Evolutionary conservation across 2,113 vertebrate species (phyloP), one percentile per base, ranked within the genome.

Genomic region (Leucoraja erinaceus): DNA sequence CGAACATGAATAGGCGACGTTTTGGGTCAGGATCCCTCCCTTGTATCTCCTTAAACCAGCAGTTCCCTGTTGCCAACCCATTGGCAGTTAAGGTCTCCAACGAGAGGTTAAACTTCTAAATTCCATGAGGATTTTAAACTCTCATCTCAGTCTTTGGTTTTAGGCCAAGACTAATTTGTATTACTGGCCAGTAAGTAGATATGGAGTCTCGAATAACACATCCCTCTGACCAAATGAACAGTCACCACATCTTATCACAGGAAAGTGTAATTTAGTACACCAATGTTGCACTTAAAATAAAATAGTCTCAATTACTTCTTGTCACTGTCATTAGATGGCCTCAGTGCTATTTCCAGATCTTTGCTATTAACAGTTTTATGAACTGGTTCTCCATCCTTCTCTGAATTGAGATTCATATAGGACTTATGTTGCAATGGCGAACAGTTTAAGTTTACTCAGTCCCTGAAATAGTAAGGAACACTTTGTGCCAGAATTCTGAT

Each of bases 391-490:
- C 28, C 81, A 59, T 25, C 56, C 25, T 84, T 61, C 28, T 86
- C 25, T 83, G 79, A 83, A 83, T 56, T 83, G 79, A 59, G 54
- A 86, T 86, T 86, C 25, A 12, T 86, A 61, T 28, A 86, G 54
- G 54, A 84, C 54, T 61, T 86, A 86, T 61, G 56, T 86, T 86
- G 81, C 28, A 86, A 59, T 84, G 81, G 10, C n/a, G 56, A 6
- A 12, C 54, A 86, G 81, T 86, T 61, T 84, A 84, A 61, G 54
- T 61, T 0, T n/a, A 11, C 54, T 86, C 25, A 86, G 8, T 61
- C 61, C 22, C 81, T 86, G 56, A 86, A 86, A 86, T 86, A 86
- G 81, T 54, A 61, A 61, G 56, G 81, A 86, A 86, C 81, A 61
- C 7, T 86, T 86, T 86, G 54, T 86, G 56, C 56, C 81, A 86